A percentile compares a stretch with the other conserved stretches of the same genome.
These are phyloP conservation scores for Sylvia borin DNA, from an alignment of 2,797 vertebrate species.

Conservation along the genomic window DNA sequence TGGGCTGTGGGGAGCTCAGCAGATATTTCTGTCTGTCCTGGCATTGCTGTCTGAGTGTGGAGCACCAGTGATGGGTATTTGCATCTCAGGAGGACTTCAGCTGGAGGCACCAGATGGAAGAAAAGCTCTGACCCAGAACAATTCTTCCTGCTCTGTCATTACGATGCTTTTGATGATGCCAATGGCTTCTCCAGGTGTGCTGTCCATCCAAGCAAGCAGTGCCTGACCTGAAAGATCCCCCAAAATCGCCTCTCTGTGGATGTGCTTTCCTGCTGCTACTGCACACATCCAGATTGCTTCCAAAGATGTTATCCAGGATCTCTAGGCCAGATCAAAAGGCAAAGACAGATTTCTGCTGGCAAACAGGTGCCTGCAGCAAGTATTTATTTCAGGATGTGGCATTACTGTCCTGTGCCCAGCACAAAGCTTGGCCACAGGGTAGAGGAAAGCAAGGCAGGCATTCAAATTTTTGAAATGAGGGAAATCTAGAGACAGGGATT, in stretches of 20 bases:
- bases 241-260: not conserved
- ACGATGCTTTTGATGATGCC: not conserved
- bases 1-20: not conserved
- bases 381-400: accelerated
- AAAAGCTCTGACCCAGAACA: not conserved
- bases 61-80: not conserved
- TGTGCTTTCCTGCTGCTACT: not conserved
- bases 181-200: not conserved
- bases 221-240: not conserved
- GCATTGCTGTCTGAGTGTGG: not conserved
- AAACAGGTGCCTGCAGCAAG: not conserved
- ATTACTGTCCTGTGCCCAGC: not conserved
- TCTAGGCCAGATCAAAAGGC: not conserved
- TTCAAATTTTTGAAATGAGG: not conserved
- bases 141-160: not conserved
- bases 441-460: not conserved
- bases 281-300: not conserved
- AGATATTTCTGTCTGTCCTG: not conserved
- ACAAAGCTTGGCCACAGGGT: not conserved
- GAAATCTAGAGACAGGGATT: not conserved
- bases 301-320: not conserved
- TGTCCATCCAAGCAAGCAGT: not conserved
- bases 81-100: not conserved
- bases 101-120: not conserved
- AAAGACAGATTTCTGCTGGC: not conserved